Base-by-base conservation (phyloP, 2,797 vertebrate genomes). In the Sebastolobus alascanus region DNA sequence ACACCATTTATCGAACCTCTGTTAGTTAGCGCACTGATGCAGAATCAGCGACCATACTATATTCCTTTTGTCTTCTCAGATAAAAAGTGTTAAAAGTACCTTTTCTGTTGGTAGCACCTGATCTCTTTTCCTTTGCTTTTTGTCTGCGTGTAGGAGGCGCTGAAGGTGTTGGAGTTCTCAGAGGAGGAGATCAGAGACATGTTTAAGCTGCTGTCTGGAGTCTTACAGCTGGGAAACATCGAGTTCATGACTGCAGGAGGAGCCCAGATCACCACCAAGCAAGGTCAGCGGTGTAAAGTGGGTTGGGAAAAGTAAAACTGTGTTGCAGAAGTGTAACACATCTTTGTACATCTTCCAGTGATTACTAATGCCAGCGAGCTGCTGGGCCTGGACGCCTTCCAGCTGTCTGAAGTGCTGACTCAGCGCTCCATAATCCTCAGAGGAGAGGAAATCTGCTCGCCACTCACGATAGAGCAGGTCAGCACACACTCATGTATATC, bases 161-260 rank as follows among this genome's bases (percentile, higher is more conserved):
- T 98, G 92, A 97, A 97, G 87, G 97, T 98, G 85, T 87, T 98
- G 87, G 96, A 97, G 91, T 98, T 98, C 85, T 94, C 94, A 4
- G 96, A 96, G 54, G 97, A 98, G 83, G 97, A 98, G 93, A 97
- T 97, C 92, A 94, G 96, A 88, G 97, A 98, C 90, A 96, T 98
- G 92, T 97, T 98, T 87, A 98, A 97, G 88, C 95, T 98, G 83
- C 95, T 98, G 77, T 98, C 97, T 43, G 97, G 97, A 68, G 97
- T 97, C 12, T 92, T 98, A 67, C 97, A 98, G 92, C 90, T 98
- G 76, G 97, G 97, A 59, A 98, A 98, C 1, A 88, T 97, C 2
- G 97, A 98, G 92, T 98, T 98, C 90, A 98, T 98, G 97, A 97
- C 97, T 4, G 97, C 97, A 37, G 97, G 97, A 4, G 97, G 97